phyloP scores from a whole-genome alignment of 2,113 vertebrate genomes.

The Myxocyprinus asiaticus region DNA sequence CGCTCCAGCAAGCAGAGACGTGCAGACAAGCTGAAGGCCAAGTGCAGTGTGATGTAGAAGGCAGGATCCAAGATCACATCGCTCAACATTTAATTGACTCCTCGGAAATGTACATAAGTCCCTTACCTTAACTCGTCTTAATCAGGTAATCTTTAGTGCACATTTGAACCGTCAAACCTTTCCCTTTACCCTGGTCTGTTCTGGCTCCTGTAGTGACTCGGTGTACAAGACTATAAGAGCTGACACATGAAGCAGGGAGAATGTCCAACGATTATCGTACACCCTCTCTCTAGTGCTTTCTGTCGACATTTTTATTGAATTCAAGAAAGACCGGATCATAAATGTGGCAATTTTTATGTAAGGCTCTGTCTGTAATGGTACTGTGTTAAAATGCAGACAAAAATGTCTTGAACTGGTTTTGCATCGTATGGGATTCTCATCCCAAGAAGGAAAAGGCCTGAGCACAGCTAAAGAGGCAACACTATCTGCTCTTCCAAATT shows the following conservation, averaged over 20 bases:
- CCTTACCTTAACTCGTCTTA: conserved; percentile 46
- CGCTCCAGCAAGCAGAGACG: conserved; percentile 84
- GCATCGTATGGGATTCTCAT: conserved; percentile 42
- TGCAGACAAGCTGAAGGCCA: conserved; percentile 86
- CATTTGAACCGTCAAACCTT: conserved; percentile 38
- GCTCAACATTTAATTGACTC: conserved; percentile 39
- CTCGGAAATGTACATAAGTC: conserved; percentile 53
- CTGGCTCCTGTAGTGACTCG: conserved; percentile 38
- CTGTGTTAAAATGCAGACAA: conserved; percentile 29
- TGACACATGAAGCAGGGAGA: conserved; percentile 20
- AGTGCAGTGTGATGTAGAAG: conserved; percentile 82
- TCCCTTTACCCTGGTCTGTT: conserved; percentile 34
- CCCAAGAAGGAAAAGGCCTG: conserved; percentile 39
- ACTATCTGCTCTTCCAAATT: conserved; percentile 56
- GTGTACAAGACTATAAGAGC: conserved; percentile 17
- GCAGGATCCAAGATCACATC: neutral
- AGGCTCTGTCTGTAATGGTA: conserved; percentile 45
- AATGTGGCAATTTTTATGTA: conserved; percentile 32
- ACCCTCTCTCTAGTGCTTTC: conserved; percentile 9
- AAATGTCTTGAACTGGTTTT: conserved; percentile 48
- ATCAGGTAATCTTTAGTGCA: conserved; percentile 56
- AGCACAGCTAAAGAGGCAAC: conserved; percentile 33
- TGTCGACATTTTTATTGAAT: conserved; percentile 24
- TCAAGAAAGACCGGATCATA: conserved; percentile 20
- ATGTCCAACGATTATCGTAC: conserved; percentile 23